These are phyloP conservation scores for Branchellion lobata DNA, from an alignment of 2,888 invertebrate species.

Conservation along the genomic window DNA sequence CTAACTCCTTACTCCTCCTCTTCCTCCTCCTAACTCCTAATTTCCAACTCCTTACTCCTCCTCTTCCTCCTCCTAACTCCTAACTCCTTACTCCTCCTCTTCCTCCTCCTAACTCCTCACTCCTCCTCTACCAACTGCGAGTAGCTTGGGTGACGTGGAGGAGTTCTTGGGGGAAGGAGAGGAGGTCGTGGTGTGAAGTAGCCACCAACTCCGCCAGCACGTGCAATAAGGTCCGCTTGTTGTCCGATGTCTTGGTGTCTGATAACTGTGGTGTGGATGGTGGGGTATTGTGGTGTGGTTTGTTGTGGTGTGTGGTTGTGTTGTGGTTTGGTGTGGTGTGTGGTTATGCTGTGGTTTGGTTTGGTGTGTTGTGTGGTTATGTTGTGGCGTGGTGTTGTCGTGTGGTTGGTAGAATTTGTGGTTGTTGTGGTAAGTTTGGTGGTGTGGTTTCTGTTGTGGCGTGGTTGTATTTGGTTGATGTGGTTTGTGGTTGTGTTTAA, in stretches of 20 bases:
- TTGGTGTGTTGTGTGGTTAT: neutral
- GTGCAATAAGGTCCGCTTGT: slow-evolving; percentile 87
- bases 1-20: no score
- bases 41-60: no score
- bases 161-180: slow-evolving; percentile 82
- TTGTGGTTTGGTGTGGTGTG: no score
- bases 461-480: no score
- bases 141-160: slow-evolving; percentile 86
- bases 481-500: no score
- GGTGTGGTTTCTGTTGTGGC: no score
- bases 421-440: no score
- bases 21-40: no score
- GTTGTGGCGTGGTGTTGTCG: no score
- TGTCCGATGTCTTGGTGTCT: slow-evolving; percentile 79
- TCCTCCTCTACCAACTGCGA: slow-evolving; percentile 45
- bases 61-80: no score
- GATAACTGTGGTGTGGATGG: slow-evolving; percentile 58
- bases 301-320: neutral
- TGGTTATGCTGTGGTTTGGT: neutral
- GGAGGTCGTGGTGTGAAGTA: slow-evolving; percentile 79
- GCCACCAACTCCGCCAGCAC: slow-evolving; percentile 86
- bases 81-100: no score
- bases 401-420: neutral
- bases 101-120: no score
- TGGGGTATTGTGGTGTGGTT: neutral